Base-by-base conservation (phyloP, 2,113 vertebrate species). In the Brachyhypopomus occidentalis region DNA sequence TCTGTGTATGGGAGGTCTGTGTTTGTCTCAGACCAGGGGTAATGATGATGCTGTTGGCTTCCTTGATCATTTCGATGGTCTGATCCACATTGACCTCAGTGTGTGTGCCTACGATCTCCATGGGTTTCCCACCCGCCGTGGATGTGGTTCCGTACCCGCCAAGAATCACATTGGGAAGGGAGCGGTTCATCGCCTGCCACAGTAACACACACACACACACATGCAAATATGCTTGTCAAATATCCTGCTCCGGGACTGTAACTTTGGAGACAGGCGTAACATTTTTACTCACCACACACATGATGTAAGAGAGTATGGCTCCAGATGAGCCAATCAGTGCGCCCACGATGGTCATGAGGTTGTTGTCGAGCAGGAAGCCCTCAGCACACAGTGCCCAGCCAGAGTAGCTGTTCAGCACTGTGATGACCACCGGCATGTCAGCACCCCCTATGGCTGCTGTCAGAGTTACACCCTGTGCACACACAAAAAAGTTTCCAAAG, bases 401-500 rank as follows among this genome's bases (percentile, higher is more conserved):
- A 0, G 94, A 95, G 89, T 94, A 95, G 85, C 92, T 94, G 92
- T 95, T 95, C 74, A 94, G 80, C 81, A 95, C 94, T 0, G 93
- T 95, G 84, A 95, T 95, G 85, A 95, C 94, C 66, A 95, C 94
- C 0, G 94, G 94, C 94, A 95, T 95, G 85, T 95, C 94, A 5
- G 94, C 94, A 0, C 94, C 94, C n/a, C 94, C 94, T 0, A 95
- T 95, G 78, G 93, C 94, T 17, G 92, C 91, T 0, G 94, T 95
- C 78, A 95, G 88, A 0, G 94, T 95, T 25, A 95, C 93, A 30
- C 94, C 94, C 94, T 94, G 11, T 0, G 69, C 38, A 72, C 59
- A 72, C 20, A 76, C 34, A 66, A 52, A 79, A 52, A 11, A 14
- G 11, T 52, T 41, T 41, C 41, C 5, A 41, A 8, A 30, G 30